Percentiles rank a stretch among this genome's conserved stretches.
Conservation (phyloP, 1,140 invertebrate species). For the Ridgeia piscesae region DNA sequence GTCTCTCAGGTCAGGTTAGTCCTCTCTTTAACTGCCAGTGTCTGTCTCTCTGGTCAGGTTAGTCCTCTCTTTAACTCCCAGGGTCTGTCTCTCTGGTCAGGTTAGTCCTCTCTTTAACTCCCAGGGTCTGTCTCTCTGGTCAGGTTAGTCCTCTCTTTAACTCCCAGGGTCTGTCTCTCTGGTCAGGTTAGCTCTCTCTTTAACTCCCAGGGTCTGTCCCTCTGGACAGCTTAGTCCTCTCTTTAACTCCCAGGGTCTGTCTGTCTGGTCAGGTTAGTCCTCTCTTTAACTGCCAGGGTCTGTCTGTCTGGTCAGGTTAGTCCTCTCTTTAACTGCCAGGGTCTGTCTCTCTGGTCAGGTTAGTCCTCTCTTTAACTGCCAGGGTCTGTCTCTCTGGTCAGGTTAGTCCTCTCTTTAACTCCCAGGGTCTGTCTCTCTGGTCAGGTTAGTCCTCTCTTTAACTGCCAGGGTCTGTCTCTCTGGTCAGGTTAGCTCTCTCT, state of each 20-base stretch:
- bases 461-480: too few relatives aligned
- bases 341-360: too few relatives aligned
- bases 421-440: too few relatives aligned
- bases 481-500: too few relatives aligned
- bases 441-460: too few relatives aligned
- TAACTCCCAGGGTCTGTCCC: background rate
- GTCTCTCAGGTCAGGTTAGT: slow-evolving; percentile 77
- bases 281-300: too few relatives aligned
- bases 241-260: slow-evolving; percentile 67
- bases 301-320: too few relatives aligned
- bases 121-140: slow-evolving; percentile 73
- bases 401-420: too few relatives aligned
- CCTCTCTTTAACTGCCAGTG: slow-evolving; percentile 5
- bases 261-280: too few relatives aligned
- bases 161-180: slow-evolving; percentile 72
- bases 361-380: too few relatives aligned
- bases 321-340: too few relatives aligned
- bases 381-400: too few relatives aligned
- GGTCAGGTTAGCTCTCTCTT: slow-evolving; percentile 68
- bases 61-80: slow-evolving; percentile 69
- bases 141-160: slow-evolving; percentile 69
- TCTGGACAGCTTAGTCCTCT: slow-evolving; percentile 55
- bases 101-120: background rate
- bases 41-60: slow-evolving; percentile 22
- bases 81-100: slow-evolving; percentile 39